Evolutionary conservation across 2,113 vertebrate species (phyloP), one percentile per base, ranked within the genome.

Genomic region (Anoplopoma fimbria): DNA sequence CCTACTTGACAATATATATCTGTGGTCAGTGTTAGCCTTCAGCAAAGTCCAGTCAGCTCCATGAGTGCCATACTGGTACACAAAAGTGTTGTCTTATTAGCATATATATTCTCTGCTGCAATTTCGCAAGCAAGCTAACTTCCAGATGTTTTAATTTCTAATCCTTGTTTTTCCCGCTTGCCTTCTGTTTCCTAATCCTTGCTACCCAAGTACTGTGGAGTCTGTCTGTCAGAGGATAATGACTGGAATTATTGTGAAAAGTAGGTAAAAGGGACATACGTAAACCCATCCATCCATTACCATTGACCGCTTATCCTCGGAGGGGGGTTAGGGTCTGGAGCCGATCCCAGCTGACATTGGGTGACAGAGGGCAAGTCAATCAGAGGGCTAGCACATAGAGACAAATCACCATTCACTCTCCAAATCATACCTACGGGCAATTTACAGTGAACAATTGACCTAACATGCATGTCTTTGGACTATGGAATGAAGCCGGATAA

Each of bases 111-210:
- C 14, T 27, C 69, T 57, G 31, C 58, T 57, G 45, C 75, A 65
- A 58, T 69, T 74, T 75, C 34, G 60, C 25, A 53, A 83, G 64
- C 17, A 60, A 75, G 34, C 36, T 75, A 74, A 86, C 76, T 85
- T 87, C 82, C 84, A 87, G 86, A 90, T 91, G 91, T 84, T 91
- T 90, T 84, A 21, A 79, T 79, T 87, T 74, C 67, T 88, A 86
- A 88, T 91, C 85, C 82, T 60, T 75, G 67, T 89, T 90, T 75
- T 75, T 34, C 49, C 17, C 27, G 34, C 53, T 62, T 9, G 47
- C 69, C 64, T 86, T 73, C 75, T 81, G 83, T 70, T 77, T 88
- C 67, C 77, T 88, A 93, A 93, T 91, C 91, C 78, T 55, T 42
- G 12, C 80, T 74, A 64, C 72, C 77, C 17, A 27, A 85, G 40